These are phyloP conservation scores for Ophion costatus DNA, from an alignment of 2,888 invertebrate species.

Conservation along the genomic window DNA sequence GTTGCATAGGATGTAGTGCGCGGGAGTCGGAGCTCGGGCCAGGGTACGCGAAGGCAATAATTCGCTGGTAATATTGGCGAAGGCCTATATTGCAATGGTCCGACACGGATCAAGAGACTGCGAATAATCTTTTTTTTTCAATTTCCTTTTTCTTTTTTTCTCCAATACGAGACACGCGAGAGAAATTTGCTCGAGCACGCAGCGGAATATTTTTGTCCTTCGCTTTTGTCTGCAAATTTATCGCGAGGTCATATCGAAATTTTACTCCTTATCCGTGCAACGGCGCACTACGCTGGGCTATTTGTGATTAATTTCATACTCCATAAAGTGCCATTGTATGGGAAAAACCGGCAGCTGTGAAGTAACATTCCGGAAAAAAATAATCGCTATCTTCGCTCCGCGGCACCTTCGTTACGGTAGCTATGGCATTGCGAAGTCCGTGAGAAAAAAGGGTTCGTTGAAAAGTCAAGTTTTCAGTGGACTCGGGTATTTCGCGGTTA, in stretches of 20 bases:
- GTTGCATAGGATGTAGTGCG: slow-evolving; percentile 56
- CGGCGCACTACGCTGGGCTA: slow-evolving; percentile 12
- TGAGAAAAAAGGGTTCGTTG: not conserved
- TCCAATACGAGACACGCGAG: slow-evolving; percentile 54
- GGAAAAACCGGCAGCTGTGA: not conserved
- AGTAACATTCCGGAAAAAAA: not conserved
- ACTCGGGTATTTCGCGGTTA: too few relatives aligned
- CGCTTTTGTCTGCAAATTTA: slow-evolving; percentile 38
- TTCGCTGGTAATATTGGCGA: slow-evolving; percentile 65
- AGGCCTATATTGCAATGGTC: slow-evolving; percentile 59
- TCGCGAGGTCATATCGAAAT: slow-evolving; percentile 46
- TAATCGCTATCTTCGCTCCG: not conserved
- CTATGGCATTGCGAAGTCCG: not conserved
- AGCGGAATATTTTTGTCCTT: slow-evolving; percentile 52
- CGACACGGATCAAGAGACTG: slow-evolving; percentile 59
- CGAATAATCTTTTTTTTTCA: slow-evolving; percentile 19
- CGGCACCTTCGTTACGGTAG: not conserved
- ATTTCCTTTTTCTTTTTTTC: slow-evolving; percentile 20
- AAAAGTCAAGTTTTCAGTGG: too few relatives aligned
- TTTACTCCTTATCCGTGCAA: slow-evolving; percentile 16
- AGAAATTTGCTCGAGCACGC: slow-evolving; percentile 55
- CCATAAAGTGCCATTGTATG: not conserved
- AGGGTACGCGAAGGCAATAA: slow-evolving; percentile 62
- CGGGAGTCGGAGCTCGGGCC: slow-evolving; percentile 59
- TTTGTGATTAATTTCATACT: slow-evolving; percentile 38